phyloP scores from a whole-genome alignment of 30 jellyfish, hydroid and myxozoan species.

The Pelagia noctiluca region DNA sequence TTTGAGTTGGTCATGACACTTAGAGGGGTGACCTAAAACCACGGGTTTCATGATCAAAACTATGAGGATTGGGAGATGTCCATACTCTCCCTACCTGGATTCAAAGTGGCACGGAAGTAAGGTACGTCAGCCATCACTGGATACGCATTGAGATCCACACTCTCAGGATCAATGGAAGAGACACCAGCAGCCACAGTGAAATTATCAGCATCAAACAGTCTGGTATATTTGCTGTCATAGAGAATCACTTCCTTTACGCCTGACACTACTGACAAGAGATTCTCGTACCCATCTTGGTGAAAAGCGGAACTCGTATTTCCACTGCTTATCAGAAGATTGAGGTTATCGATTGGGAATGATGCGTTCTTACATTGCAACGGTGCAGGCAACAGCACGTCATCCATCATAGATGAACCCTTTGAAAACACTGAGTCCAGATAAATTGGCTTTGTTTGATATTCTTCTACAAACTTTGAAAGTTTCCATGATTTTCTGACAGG shows the following conservation, averaged over 20 bases:
- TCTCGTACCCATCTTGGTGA: slow-evolving; percentile 82
- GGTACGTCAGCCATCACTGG: slow-evolving; percentile 35
- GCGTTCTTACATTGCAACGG: slow-evolving; percentile 41
- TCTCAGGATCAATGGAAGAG: slow-evolving; percentile 62
- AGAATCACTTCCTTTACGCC: slow-evolving; percentile 65
- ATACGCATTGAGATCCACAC: slow-evolving; percentile 10
- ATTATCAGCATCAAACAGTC: slow-evolving; percentile 51
- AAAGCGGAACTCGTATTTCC: slow-evolving; percentile 83
- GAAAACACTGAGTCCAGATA: slow-evolving; percentile 60
- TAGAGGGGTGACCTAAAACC: too few species aligned
- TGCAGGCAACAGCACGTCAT: slow-evolving; percentile 45
- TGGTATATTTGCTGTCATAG: slow-evolving; percentile 52
- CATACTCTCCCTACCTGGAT: slow-evolving; percentile 44
- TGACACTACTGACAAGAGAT: slow-evolving; percentile 41
- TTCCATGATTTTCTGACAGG: slow-evolving; percentile 45
- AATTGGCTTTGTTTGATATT: slow-evolving; percentile 23
- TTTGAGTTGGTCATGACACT: too few species aligned
- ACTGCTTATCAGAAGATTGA: slow-evolving; percentile 63
- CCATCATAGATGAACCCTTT: slow-evolving; percentile 41
- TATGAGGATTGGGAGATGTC: too few species aligned
- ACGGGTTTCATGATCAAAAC: too few species aligned
- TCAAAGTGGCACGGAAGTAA: slow-evolving; percentile 20
- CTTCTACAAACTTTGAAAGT: slow-evolving; percentile 35
- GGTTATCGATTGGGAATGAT: slow-evolving; percentile 17
- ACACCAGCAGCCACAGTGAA: slow-evolving; percentile 71